Evolutionary conservation across 2,797 vertebrate genomes (phyloP), one percentile per base, ranked within the genome.

Genomic region (Sebastolobus alascanus): DNA sequence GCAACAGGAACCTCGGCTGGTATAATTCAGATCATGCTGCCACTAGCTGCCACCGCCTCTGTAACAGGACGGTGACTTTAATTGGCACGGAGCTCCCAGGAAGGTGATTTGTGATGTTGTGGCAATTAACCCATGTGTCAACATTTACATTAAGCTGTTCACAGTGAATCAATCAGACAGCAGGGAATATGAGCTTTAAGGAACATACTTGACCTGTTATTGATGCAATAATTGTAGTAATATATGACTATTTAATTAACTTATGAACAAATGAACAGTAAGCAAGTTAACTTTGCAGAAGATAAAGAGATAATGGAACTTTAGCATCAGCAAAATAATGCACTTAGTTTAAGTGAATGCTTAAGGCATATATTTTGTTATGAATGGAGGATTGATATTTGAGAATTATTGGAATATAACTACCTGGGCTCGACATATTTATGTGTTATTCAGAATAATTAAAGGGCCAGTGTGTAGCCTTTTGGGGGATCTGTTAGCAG

Each of bases 41-140:
- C 81, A 79, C 63, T 7, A 50, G 68, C 86, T 81, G 84, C 61
- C 43, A 18, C 59, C 55, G 76, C 54, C 29, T 77, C 61, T 58
- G 65, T 14, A 65, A 60, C 65, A 68, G 50, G 50, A 43, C 65
- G 60, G 69, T 40, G 80, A 65, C 65, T 79, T 80, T 77, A 87
- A 86, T 83, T 70, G 73, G 68, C 46, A 38, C 37, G 2, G 59
- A 74, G 46, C 61, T 70, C 38, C 5, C 25, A 8, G 11, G 70
- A 77, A 20, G 40, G 40, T 80, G 82, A 85, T 80, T 83, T 90
- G 67, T 75, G 60, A 74, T 5, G 67, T 56, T 37, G 59, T 56
- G 25, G 78, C 73, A 82, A 86, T 90, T 88, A 86, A 75, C 68
- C 67, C 61, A 5, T 37, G 40, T 50, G 82, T 82, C 85, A 83